A percentile compares a stretch with the other conserved stretches of the same genome.
Evolutionary conservation across 2,797 vertebrate genomes (phyloP).

Genomic region (Crenuchus spilurus): DNA sequence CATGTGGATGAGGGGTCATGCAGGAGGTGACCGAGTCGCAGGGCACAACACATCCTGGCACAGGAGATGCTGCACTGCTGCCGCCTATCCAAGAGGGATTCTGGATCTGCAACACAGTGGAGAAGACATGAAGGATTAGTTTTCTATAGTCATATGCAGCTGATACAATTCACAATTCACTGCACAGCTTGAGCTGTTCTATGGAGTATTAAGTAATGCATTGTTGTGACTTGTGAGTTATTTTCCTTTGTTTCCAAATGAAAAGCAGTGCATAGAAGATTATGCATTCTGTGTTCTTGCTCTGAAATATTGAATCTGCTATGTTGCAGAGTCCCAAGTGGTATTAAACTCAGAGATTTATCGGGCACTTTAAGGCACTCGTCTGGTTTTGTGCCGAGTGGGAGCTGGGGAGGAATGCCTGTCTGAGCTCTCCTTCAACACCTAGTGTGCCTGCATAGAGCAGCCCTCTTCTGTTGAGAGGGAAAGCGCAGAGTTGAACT

Average conservation of each 20-base stretch:
- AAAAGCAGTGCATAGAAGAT: slow-evolving; percentile 1
- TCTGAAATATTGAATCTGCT: slow-evolving; percentile 38
- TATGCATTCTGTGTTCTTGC: slow-evolving; percentile 1
- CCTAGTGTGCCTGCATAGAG: slow-evolving; percentile 45
- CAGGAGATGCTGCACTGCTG: slow-evolving; percentile 88
- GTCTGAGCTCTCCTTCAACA: slow-evolving; percentile 57
- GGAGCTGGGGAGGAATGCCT: slow-evolving; percentile 54
- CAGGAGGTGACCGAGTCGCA: slow-evolving; percentile 94
- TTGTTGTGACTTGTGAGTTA: neutral
- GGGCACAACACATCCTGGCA: slow-evolving; percentile 94
- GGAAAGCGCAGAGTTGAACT: slow-evolving; percentile 42
- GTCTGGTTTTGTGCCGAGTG: slow-evolving; percentile 40
- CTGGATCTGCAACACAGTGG: slow-evolving; percentile 85
- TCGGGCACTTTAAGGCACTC: slow-evolving; percentile 49
- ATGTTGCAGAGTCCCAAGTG: slow-evolving; percentile 31
- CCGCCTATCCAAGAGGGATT: slow-evolving; percentile 96
- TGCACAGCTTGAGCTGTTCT: neutral
- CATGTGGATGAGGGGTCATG: slow-evolving; percentile 96
- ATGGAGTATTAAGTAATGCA: neutral
- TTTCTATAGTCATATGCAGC: neutral
- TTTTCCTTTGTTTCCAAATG: slow-evolving; percentile 10
- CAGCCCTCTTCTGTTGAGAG: slow-evolving; percentile 49
- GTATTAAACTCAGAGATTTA: slow-evolving; percentile 34
- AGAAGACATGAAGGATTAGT: slow-evolving; percentile 2
- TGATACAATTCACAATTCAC: neutral